Evolutionary conservation across 2,888 invertebrate genomes (phyloP).

Genomic region (Dicyrtoma fusca): DNA sequence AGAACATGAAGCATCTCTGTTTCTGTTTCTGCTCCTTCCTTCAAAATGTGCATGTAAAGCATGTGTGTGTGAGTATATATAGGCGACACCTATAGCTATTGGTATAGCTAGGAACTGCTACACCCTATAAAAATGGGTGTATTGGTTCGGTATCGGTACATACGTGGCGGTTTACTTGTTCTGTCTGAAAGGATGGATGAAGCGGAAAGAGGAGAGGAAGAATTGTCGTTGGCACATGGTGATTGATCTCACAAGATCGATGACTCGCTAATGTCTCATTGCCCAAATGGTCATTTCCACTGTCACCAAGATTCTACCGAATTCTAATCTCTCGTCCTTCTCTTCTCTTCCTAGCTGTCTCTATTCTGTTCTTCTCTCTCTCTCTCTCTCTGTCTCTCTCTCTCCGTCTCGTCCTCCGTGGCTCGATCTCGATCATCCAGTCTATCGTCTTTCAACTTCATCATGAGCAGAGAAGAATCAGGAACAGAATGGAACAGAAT

Average conservation of each 20-base stretch:
- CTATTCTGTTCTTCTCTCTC: conserved; percentile 23
- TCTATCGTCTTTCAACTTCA: neutral
- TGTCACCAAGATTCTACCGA: conserved; percentile 41
- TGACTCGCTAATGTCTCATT: conserved; percentile 57
- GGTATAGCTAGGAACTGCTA: too few species aligned
- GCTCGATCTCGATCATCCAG: neutral
- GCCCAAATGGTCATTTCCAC: conserved; percentile 55
- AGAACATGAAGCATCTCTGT: neutral
- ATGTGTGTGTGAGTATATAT: neutral
- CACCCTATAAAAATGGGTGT: too few species aligned
- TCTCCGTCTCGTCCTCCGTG: neutral
- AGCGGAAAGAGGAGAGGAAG: conserved; percentile 41
- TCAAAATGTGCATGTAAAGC: too few species aligned
- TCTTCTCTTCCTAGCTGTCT: neutral
- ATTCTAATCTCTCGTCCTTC: conserved; percentile 12
- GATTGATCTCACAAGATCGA: conserved; percentile 57
- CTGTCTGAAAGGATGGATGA: conserved; percentile 25
- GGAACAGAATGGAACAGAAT: neutral
- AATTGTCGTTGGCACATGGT: conserved; percentile 54
- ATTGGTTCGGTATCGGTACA: conserved; percentile 17
- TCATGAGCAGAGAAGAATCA: neutral
- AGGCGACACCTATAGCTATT: too few species aligned
- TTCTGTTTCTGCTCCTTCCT: neutral
- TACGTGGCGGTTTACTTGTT: neutral
- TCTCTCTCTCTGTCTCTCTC: conserved; percentile 1